Percentiles rank a stretch among this genome's conserved stretches.
phyloP scores from a whole-genome alignment of 2,888 invertebrate species.

The Apotomis betuletana region DNA sequence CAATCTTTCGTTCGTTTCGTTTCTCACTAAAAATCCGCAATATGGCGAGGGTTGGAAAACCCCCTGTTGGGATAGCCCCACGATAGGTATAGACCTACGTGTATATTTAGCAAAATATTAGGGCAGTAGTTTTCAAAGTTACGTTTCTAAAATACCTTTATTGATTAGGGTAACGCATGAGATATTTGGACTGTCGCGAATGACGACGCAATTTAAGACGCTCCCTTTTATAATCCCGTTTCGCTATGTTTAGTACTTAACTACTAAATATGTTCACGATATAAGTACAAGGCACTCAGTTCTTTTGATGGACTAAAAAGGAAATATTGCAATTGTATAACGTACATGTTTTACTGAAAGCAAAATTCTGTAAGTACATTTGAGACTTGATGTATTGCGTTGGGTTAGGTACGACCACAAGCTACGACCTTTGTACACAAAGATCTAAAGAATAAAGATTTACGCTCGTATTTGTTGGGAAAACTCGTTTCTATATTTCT shows the following conservation, averaged over 20 bases:
- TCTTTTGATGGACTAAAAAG: conserved; percentile 7
- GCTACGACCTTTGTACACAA: too few species aligned
- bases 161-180: background rate
- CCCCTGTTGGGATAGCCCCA: too few species aligned
- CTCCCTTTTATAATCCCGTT: background rate
- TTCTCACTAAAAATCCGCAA: too few species aligned
- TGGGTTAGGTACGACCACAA: background rate
- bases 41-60: too few species aligned
- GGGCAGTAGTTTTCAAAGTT: too few species aligned
- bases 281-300: conserved; percentile 1
- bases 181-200: background rate
- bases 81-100: too few species aligned
- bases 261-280: conserved; percentile 6
- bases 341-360: background rate
- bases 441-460: too few species aligned
- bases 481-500: too few species aligned
- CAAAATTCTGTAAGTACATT: background rate
- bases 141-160: background rate
- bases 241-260: conserved; percentile 8
- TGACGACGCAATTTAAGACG: background rate
- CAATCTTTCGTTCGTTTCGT: too few species aligned
- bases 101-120: too few species aligned
- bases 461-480: too few species aligned
- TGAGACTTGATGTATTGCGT: background rate
- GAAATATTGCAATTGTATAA: background rate